phyloP scores from a whole-genome alignment of 2,888 invertebrate genomes.

The Hypercompe scribonia region DNA sequence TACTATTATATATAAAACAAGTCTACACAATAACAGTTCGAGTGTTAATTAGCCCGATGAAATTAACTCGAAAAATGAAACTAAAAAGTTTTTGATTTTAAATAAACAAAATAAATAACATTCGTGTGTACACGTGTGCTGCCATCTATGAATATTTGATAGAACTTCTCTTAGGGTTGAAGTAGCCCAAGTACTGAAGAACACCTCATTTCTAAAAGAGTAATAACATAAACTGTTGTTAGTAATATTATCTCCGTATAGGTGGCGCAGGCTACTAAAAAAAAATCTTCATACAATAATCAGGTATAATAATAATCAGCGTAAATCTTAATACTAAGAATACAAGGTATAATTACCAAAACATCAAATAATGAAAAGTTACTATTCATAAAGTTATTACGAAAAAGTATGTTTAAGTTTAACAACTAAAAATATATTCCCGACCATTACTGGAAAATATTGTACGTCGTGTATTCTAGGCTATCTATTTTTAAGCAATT shows the following conservation, averaged over 20 bases:
- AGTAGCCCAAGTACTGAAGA: not conserved
- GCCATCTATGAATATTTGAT: not conserved
- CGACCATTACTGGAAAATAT: not conserved
- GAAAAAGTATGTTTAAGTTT: too few relatives aligned
- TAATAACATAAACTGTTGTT: not conserved
- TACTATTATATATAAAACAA: too few relatives aligned
- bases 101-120: not conserved
- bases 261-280: slow-evolving; percentile 1
- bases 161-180: not conserved
- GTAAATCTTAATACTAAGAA: too few relatives aligned
- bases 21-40: too few relatives aligned
- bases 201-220: not conserved
- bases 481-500: not conserved
- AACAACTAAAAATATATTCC: too few relatives aligned
- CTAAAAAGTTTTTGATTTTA: too few relatives aligned
- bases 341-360: too few relatives aligned
- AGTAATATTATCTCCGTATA: not conserved
- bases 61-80: too few relatives aligned
- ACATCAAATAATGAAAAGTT: not conserved
- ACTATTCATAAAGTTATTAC: not conserved
- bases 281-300: not conserved
- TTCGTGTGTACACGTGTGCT: not conserved
- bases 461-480: not conserved
- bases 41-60: too few relatives aligned
- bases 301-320: too few relatives aligned